A percentile compares a stretch with the other conserved stretches of the same genome.
These are phyloP conservation scores for Blastomussa wellsi DNA, from an alignment of 92 coral and sea anemone species.

Conservation along the genomic window DNA sequence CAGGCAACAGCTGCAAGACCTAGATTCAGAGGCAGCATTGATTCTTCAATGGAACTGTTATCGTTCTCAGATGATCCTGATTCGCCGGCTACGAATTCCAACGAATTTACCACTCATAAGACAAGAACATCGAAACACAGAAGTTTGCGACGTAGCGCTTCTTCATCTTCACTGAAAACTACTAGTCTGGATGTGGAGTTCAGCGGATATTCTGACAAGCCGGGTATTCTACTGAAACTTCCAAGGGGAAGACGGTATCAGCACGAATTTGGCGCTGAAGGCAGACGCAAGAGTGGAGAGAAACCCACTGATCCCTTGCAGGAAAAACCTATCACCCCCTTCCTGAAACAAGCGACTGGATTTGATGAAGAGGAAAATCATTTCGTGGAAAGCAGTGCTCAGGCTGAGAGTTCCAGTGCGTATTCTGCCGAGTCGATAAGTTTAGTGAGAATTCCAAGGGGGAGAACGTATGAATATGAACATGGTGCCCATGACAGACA, in stretches of 20 bases:
- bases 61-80: neutral
- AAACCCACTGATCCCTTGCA: neutral
- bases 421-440: no score
- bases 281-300: neutral
- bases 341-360: neutral
- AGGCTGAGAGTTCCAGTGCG: no score
- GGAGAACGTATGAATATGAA: no score
- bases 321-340: neutral
- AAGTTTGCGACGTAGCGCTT: neutral
- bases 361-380: neutral
- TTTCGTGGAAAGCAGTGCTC: no score
- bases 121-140: neutral
- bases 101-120: neutral
- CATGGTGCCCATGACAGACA: no score
- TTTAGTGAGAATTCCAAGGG: no score
- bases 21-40: neutral
- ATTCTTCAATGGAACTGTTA: neutral
- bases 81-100: neutral
- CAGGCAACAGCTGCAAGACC: neutral
- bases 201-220: neutral
- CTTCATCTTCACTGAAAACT: neutral
- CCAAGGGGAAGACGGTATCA: neutral
- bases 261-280: no score
- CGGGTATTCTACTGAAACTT: neutral
- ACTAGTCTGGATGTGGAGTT: neutral